Percentiles rank a stretch among this genome's conserved stretches.
These are phyloP conservation scores for Jacana jacana DNA, from an alignment of 2,113 vertebrate species.

Conservation along the genomic window DNA sequence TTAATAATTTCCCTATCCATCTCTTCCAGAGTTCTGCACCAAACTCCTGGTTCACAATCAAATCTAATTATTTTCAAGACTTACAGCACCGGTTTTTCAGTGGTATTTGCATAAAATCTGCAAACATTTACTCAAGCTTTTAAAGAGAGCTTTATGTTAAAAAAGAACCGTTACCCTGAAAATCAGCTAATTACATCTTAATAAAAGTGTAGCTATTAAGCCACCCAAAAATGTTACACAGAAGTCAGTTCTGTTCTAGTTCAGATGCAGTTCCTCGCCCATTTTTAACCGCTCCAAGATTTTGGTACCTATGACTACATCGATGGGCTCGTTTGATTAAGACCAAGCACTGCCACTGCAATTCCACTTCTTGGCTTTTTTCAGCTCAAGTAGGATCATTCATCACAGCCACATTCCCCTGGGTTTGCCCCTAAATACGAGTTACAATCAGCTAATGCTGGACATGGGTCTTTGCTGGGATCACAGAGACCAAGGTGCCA, in stretches of 20 bases:
- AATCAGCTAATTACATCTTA: neutral
- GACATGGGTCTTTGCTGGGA: fast-evolving
- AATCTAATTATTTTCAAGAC: neutral
- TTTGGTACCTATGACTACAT: neutral
- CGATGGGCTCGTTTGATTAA: neutral
- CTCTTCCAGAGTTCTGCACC: neutral
- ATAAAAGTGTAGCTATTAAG: neutral
- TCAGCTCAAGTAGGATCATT: neutral
- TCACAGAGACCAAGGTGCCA: neutral
- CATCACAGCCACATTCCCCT: neutral
- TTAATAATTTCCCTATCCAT: neutral
- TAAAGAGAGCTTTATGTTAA: neutral
- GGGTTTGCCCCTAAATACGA: fast-evolving
- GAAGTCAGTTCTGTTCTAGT: neutral
- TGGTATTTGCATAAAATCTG: neutral
- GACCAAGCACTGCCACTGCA: neutral
- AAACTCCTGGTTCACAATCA: neutral
- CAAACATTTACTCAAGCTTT: neutral
- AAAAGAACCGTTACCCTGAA: neutral
- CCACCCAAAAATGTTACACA: neutral
- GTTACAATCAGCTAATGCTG: neutral
- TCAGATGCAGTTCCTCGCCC: neutral
- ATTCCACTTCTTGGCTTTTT: neutral
- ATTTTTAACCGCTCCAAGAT: neutral
- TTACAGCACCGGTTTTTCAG: neutral